Percentiles rank a stretch among this genome's conserved stretches.
These are phyloP conservation scores for Gasterosteus aculeatus DNA, from an alignment of 2,113 vertebrate species.

Conservation along the genomic window DNA sequence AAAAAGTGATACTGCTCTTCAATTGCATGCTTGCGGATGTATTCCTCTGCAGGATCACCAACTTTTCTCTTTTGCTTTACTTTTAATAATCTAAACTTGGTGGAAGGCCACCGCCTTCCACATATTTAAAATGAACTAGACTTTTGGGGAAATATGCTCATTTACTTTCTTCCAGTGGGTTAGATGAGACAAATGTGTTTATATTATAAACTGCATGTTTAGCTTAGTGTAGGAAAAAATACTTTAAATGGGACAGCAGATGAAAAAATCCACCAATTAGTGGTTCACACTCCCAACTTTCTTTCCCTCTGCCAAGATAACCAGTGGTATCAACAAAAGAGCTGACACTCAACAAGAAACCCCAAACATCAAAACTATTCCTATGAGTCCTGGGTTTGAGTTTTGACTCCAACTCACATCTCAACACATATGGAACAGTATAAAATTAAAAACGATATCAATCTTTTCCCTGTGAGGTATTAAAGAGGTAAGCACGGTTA, in stretches of 20 bases:
- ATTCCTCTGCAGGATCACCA: background rate
- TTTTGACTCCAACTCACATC: background rate
- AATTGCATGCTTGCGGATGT: background rate
- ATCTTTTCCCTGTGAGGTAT: slow-evolving; percentile 23
- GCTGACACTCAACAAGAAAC: background rate
- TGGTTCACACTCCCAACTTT: background rate
- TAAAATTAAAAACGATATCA: slow-evolving; percentile 18
- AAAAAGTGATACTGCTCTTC: background rate
- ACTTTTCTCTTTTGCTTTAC: background rate
- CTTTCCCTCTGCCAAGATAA: background rate
- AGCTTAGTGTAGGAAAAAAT: slow-evolving; percentile 1
- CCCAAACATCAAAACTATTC: background rate
- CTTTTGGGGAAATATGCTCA: background rate
- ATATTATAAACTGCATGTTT: background rate
- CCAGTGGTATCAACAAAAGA: background rate
- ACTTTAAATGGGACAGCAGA: background rate
- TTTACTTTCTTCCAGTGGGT: background rate
- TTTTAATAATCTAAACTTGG: background rate
- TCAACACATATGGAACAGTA: background rate
- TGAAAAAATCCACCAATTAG: background rate
- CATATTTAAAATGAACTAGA: background rate
- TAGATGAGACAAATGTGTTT: background rate
- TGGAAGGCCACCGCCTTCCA: background rate
- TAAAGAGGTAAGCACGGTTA: slow-evolving; percentile 24
- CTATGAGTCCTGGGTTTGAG: background rate